Evolutionary conservation across 2,113 vertebrate species (phyloP).

Genomic region (Pomatorhinus ruficollis): DNA sequence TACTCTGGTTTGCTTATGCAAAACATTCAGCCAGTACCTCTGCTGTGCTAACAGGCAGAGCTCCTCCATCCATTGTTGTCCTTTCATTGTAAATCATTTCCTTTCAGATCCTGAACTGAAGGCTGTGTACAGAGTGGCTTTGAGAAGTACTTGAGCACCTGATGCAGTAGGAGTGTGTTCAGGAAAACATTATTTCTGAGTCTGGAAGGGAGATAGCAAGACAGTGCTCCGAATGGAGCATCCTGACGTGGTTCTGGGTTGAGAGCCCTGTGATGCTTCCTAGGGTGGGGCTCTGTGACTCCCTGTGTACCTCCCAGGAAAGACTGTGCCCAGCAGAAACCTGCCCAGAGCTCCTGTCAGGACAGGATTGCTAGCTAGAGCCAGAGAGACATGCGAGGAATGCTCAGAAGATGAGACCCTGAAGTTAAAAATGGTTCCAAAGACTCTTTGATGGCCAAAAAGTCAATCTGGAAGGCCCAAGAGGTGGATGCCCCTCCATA

Average conservation of each 20-base stretch:
- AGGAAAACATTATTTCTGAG: background rate
- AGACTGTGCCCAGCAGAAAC: background rate
- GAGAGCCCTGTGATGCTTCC: background rate
- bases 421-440: background rate
- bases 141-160: background rate
- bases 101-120: background rate
- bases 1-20: background rate
- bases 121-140: background rate
- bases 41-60: background rate
- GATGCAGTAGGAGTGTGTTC: background rate
- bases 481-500: rapidly evolving
- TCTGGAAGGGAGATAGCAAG: background rate
- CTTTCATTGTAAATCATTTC: background rate
- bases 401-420: background rate
- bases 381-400: background rate
- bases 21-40: background rate
- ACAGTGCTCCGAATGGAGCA: rapidly evolving
- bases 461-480: background rate
- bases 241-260: background rate
- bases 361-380: background rate
- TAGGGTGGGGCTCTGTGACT: background rate
- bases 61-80: background rate
- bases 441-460: background rate
- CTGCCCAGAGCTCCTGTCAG: background rate
- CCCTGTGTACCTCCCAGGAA: background rate